Conservation (phyloP, 2,797 vertebrate genomes). For the Myioborus miniatus region DNA sequence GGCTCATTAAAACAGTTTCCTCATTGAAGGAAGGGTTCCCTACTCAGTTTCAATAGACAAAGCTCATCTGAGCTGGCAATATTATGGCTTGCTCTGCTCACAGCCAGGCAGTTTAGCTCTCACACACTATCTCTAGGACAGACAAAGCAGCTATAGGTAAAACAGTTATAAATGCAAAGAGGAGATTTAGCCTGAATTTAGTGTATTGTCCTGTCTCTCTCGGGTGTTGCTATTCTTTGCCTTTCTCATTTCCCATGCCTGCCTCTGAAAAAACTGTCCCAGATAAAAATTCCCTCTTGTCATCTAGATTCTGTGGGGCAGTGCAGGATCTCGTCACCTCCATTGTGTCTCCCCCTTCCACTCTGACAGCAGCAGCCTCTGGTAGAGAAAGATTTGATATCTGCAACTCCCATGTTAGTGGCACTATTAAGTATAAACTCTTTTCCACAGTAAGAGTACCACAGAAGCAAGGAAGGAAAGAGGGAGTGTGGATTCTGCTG, state of each 20-base stretch:
- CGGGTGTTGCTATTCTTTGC: not conserved
- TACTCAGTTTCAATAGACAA: not conserved
- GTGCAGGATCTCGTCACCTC: fast-evolving
- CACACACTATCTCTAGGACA: not conserved
- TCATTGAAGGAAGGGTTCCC: not conserved
- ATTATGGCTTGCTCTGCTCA: not conserved
- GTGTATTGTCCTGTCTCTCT: not conserved
- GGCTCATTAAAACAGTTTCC: not conserved
- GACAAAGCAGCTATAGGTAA: not conserved
- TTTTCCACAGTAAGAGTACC: not conserved
- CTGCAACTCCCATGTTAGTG: not conserved
- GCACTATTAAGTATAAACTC: not conserved
- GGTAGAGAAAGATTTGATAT: not conserved
- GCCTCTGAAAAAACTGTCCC: not conserved
- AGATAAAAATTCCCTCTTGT: not conserved
- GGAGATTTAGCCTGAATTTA: not conserved
- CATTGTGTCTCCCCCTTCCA: not conserved
- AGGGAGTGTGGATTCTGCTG: not conserved
- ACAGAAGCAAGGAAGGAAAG: not conserved
- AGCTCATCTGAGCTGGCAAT: not conserved
- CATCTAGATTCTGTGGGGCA: not conserved
- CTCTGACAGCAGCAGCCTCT: not conserved
- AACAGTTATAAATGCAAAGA: not conserved
- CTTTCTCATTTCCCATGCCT: not conserved
- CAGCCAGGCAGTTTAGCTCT: not conserved